Conservation (phyloP, 2,113 vertebrate species). For the Ornithorhynchus anatinus region DNA sequence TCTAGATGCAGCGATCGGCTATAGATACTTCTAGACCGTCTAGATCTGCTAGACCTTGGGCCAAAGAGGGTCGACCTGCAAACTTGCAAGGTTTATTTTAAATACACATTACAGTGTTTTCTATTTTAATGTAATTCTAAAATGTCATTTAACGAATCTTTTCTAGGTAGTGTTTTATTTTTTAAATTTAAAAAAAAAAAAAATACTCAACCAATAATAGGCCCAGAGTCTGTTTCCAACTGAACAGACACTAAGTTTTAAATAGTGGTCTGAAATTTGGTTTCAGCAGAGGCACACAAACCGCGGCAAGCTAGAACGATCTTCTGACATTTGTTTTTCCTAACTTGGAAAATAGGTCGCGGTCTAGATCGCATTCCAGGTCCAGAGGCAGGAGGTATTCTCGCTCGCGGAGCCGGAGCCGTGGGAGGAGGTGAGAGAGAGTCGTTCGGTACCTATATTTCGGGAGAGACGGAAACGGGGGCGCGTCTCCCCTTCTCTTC, state of each 20-base stretch:
- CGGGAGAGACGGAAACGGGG: fast-evolving
- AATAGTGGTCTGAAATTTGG: slow-evolving; percentile 73
- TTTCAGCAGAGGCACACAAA: slow-evolving; percentile 70
- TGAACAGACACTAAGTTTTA: slow-evolving; percentile 69
- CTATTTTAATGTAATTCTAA: slow-evolving; percentile 81
- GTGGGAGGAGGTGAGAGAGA: slow-evolving; percentile 80
- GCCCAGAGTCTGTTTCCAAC: slow-evolving; percentile 73
- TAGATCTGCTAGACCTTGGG: slow-evolving; percentile 93
- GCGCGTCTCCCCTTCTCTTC: too few relatives aligned
- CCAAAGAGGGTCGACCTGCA: slow-evolving; percentile 95
- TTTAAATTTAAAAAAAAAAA: too few relatives aligned
- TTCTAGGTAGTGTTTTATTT: slow-evolving; percentile 84
- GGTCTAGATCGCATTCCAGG: slow-evolving; percentile 81
- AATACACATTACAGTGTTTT: slow-evolving; percentile 90
- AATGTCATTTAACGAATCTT: slow-evolving; percentile 81
- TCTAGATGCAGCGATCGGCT: slow-evolving; percentile 93
- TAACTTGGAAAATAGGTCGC: slow-evolving; percentile 77
- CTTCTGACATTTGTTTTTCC: slow-evolving; percentile 62
- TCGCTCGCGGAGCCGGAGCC: slow-evolving; percentile 82
- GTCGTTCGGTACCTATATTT: fast-evolving
- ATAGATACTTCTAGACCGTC: slow-evolving; percentile 94
- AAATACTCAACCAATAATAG: slow-evolving; percentile 70
- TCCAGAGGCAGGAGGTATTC: slow-evolving; percentile 82
- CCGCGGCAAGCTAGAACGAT: background rate
- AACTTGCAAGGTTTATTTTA: slow-evolving; percentile 97